These are phyloP conservation scores for Megaceryle maxima DNA, from an alignment of 2,113 vertebrate species.

Conservation along the genomic window DNA sequence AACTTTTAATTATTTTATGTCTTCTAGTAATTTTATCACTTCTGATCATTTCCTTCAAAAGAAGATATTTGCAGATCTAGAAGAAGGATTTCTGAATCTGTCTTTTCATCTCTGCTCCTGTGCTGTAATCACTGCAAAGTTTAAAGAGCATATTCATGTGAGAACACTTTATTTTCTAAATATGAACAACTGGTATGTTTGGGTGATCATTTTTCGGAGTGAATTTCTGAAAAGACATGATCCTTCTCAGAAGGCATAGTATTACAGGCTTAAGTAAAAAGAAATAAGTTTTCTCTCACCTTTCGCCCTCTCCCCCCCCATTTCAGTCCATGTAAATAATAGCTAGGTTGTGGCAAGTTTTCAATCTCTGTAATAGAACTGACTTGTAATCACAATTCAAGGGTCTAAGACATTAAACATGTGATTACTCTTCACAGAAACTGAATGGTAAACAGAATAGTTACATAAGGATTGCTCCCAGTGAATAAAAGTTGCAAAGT, in stretches of 20 bases:
- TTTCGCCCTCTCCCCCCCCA: neutral
- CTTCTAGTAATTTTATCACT: neutral
- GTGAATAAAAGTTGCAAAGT: neutral
- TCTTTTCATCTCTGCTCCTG: neutral
- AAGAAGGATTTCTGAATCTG: neutral
- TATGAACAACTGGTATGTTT: neutral
- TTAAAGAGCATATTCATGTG: slow-evolving; percentile 23
- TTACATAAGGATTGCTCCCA: neutral
- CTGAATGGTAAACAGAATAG: neutral
- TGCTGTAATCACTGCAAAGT: neutral
- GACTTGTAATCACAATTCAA: neutral
- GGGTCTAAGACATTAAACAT: neutral
- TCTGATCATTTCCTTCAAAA: neutral
- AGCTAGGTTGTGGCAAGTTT: neutral
- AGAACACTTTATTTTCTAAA: slow-evolving; percentile 4
- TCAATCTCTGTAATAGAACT: neutral
- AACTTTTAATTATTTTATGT: neutral
- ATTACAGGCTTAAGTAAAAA: neutral
- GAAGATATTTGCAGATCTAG: neutral
- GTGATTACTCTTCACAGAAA: neutral
- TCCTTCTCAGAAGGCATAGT: neutral
- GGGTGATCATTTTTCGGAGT: neutral
- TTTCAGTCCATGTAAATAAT: neutral
- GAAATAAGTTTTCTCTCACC: neutral
- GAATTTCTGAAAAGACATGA: neutral